Evolutionary conservation across 2,888 invertebrate species (phyloP).

Genomic region (Bembecia ichneumoniformis): DNA sequence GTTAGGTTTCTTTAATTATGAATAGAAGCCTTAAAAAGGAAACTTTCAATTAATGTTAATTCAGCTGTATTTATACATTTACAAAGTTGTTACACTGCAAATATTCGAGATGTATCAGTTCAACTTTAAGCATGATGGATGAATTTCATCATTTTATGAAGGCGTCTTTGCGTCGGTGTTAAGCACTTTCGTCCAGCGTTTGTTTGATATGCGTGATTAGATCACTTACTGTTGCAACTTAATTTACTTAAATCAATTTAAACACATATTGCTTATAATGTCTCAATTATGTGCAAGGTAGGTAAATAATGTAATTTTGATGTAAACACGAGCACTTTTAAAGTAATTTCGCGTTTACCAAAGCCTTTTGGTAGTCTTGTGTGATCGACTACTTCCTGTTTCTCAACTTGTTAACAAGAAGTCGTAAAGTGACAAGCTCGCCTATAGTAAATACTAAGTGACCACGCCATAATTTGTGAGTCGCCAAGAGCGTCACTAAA

Average conservation of each 20-base stretch:
- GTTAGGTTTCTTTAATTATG: no score
- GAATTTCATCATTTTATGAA: conserved; percentile 9
- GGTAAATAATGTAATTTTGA: conserved; percentile 3
- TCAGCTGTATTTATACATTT: no score
- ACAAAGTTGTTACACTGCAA: no score
- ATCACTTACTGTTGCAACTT: no score
- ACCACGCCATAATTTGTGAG: conserved; percentile 10
- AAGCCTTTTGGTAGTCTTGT: background rate
- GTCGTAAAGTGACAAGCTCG: conserved; percentile 3
- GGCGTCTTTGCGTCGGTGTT: conserved; percentile 25
- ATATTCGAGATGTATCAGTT: background rate
- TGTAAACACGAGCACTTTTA: conserved; percentile 12
- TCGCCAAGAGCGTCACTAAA: conserved; percentile 15
- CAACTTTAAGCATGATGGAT: conserved; percentile 15
- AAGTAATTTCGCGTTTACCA: conserved; percentile 5
- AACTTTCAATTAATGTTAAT: no score
- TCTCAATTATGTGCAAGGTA: background rate
- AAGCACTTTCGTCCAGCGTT: conserved; percentile 20
- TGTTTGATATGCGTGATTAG: conserved; percentile 3
- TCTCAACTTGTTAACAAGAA: conserved; percentile 4
- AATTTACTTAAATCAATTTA: conserved; percentile 1
- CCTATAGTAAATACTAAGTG: conserved; percentile 6
- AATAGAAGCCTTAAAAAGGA: no score
- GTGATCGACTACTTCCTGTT: conserved; percentile 13
- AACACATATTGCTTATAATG: conserved; percentile 7